Evolutionary conservation across 2,888 invertebrate species (phyloP), one percentile per base, ranked within the genome.

Genomic region (Chrysotoxum bicinctum): DNA sequence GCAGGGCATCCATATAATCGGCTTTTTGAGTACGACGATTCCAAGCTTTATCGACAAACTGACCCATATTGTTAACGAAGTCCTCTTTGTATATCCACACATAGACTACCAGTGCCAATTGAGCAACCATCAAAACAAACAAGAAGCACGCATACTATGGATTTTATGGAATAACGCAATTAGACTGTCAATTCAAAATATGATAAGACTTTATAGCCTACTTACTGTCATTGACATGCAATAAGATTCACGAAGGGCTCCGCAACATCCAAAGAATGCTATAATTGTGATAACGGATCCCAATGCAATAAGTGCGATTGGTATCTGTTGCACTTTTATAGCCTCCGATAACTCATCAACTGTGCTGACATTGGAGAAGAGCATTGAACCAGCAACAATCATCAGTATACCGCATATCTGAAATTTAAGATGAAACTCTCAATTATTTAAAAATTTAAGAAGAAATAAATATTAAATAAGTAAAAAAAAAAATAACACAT

Each of bases 211-310:
- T 35, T 2, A 50, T 26, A 50, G 5, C 5, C 12, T 7, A 79
- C 94, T 93, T 92, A 97, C 97, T 89, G 96, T 96, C 91, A 96
- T 94, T 82, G 96, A 94, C 95, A 97, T 96, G 93, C 97, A 97
- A 91, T 97, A 95, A 90, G 96, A 97, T 92, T 98, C 97, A 86
- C 96, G 94, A 87, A 96, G 94, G 16, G 98, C 97, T 54, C 98
- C 98, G 90, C 97, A 97, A 92, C 98, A 98, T 82, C 97, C 98
- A 90, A 97, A 96, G 94, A 97, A 97, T 3, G 97, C 96, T 88
- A 97, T 95, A 88, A 97, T 90, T 91, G 97, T 95, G 88, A 96
- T 95, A 35, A 96, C 91, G 9, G 93, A 92, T 23, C 96, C 96
- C 87, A 96, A 92, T 66, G 95, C 92, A 87, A 96, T 95, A 89